Evolutionary conservation across 2,113 vertebrate genomes (phyloP), one percentile per base, ranked within the genome.

Genomic region (Larimichthys polyactis): DNA sequence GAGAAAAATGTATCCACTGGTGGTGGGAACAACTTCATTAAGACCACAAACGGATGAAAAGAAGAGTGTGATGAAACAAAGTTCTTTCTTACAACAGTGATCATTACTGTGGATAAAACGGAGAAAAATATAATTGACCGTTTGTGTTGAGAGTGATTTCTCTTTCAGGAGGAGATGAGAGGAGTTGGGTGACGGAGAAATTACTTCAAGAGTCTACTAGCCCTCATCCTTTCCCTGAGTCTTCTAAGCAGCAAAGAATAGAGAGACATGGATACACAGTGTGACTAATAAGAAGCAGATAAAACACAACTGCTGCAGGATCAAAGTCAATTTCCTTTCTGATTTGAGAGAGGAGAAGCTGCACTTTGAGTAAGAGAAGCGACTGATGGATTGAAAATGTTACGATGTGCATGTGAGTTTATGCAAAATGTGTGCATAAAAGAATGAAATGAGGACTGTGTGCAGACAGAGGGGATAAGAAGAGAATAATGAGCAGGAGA

Each of bases 211-310:
- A 83, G 43, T 52, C 64, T 88, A 64, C 54, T 11, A 11, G 64
- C 49, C 46, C 67, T 65, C 44, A 4, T 73, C 36, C 24, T 75
- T 40, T 64, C 58, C 44, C 36, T 16, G 60, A 54, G 60, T 54
- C 51, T 67, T 87, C 70, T 70, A 36, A 68, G 69, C 15, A 32
- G 44, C 36, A 55, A 59, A 68, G 63, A 74, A 71, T 5, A 68
- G 60, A 68, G 60, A 83, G 79, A 75, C 14, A 14, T 11, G 65
- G 65, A 71, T 43, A 65, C 81, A 74, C 4, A 63, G 36, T 63
- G 83, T 40, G 46, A 60, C 68, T 85, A 83, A 92, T 81, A 55
- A 90, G 84, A 73, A 75, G 52, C 14, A 74, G 68, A 88, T 75
- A 52, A 84, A 79, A 78, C 51, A 58, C 66, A 22, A 54, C 80